A percentile compares a stretch with the other conserved stretches of the same genome.
Conservation (phyloP, 2,113 vertebrate genomes). For the Hyperoodon ampullatus region DNA sequence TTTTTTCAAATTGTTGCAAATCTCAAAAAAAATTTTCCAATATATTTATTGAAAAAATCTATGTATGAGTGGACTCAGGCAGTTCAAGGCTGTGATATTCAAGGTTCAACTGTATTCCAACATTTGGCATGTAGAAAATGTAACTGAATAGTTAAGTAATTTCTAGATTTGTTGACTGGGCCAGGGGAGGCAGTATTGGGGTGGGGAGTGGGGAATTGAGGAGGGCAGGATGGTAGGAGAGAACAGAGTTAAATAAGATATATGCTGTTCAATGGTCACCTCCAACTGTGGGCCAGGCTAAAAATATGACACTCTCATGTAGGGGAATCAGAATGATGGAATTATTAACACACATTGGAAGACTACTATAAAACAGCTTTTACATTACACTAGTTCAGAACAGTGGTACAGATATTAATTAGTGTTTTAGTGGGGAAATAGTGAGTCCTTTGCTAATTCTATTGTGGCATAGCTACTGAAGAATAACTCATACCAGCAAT, state of each 20-base stretch:
- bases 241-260: not conserved
- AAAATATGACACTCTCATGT: not conserved
- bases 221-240: not conserved
- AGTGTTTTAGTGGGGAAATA: not conserved
- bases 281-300: not conserved
- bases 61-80: not conserved
- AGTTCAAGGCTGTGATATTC: not conserved
- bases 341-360: not conserved
- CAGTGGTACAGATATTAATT: not conserved
- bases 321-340: not conserved
- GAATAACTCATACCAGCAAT: not conserved
- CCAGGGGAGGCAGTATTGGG: not conserved
- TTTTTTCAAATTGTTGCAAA: not conserved
- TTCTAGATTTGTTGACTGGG: not conserved
- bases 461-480: not conserved
- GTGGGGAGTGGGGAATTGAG: not conserved
- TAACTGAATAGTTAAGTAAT: not conserved
- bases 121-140: not conserved
- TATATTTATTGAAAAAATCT: not conserved
- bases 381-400: not conserved
- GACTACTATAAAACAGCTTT: not conserved
- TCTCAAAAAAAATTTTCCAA: not conserved
- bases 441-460: not conserved
- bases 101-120: not conserved
- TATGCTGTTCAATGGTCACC: not conserved